Conservation (phyloP, 2,888 invertebrate genomes). For the Phyto melanocephala region DNA sequence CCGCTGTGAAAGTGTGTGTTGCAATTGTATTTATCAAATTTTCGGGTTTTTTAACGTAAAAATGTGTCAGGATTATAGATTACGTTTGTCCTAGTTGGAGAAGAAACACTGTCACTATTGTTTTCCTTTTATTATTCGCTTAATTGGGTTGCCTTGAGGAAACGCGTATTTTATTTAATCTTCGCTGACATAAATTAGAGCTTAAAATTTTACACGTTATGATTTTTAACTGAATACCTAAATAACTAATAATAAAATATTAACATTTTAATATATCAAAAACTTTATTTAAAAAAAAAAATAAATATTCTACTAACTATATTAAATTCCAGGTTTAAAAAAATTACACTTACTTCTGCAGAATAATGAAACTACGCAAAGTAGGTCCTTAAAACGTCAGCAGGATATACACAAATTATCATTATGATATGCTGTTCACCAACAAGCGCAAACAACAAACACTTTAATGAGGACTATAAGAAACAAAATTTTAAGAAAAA, state of each 20-base stretch:
- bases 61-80: conserved; percentile 2
- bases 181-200: too few relatives aligned
- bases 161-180: too few relatives aligned
- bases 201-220: too few relatives aligned
- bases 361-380: conserved; percentile 11
- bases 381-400: conserved; percentile 17
- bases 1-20: neutral
- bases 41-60: neutral
- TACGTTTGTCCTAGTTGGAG: neutral
- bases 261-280: too few relatives aligned
- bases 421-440: conserved; percentile 11
- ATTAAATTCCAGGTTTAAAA: neutral
- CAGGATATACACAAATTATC: conserved; percentile 23
- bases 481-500: conserved; percentile 20
- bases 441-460: conserved; percentile 2
- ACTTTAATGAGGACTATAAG: conserved; percentile 9
- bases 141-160: neutral
- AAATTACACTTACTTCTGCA: neutral
- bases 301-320: neutral
- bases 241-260: too few relatives aligned
- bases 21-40: neutral
- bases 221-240: too few relatives aligned
- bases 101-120: neutral
- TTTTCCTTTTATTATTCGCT: neutral
- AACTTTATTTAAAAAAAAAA: too few relatives aligned